These are phyloP conservation scores for Carassius auratus DNA, from an alignment of 2,113 vertebrate species.

Conservation along the genomic window DNA sequence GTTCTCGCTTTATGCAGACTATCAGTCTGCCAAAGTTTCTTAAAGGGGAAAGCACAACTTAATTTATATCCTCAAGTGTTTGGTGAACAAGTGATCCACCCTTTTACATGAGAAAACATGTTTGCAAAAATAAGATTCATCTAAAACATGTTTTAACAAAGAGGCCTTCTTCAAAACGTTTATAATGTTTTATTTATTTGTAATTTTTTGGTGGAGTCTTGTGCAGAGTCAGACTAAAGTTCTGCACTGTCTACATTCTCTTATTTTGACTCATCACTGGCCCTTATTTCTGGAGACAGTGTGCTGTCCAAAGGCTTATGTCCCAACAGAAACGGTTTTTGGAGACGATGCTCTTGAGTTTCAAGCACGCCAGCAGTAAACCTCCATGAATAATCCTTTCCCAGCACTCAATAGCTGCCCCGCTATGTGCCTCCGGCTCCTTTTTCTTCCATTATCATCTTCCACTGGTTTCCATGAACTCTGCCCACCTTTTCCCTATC, in stretches of 20 bases:
- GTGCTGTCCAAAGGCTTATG: conserved; percentile 31
- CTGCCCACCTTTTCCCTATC: conserved; percentile 60
- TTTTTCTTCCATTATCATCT: conserved; percentile 17
- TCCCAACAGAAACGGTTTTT: conserved; percentile 69
- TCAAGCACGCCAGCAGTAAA: conserved; percentile 68
- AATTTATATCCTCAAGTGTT: not conserved
- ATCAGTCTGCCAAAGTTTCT: not conserved
- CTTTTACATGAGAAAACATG: conserved; percentile 16
- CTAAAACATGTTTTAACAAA: not conserved
- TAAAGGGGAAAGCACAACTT: not conserved
- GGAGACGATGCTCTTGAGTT: conserved; percentile 56
- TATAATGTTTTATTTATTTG: not conserved
- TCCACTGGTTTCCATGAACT: conserved; percentile 20
- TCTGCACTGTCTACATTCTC: conserved; percentile 67
- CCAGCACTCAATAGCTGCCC: conserved; percentile 65
- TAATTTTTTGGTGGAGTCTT: not conserved
- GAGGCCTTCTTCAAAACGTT: no score
- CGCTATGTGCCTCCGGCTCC: conserved; percentile 63
- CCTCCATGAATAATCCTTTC: conserved; percentile 79
- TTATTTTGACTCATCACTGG: conserved; percentile 67
- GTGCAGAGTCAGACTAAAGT: not conserved
- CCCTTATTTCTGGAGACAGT: conserved; percentile 61
- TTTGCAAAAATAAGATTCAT: not conserved
- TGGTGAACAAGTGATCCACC: not conserved
- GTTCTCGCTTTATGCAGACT: not conserved